Conservation (phyloP, 1,140 invertebrate genomes). For the Cydia strobilella region DNA sequence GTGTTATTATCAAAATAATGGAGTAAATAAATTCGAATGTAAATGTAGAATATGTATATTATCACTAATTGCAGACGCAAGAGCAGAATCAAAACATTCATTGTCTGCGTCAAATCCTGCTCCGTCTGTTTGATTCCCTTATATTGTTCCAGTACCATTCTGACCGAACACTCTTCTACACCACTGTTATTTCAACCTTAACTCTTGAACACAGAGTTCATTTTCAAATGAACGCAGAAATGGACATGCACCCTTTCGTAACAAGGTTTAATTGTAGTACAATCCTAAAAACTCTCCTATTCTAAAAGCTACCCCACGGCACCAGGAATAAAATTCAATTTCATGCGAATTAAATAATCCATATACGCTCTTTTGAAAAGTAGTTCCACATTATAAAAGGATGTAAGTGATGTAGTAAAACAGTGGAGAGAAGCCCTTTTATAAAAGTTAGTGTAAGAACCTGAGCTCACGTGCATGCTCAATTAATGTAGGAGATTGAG, state of each 20-base stretch:
- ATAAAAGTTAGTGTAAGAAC: neutral
- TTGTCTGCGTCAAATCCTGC: constrained; percentile 12
- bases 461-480: constrained; percentile 3
- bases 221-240: neutral
- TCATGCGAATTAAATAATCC: neutral
- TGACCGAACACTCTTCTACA: neutral
- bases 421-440: neutral
- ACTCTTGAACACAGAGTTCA: neutral
- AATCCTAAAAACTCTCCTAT: neutral
- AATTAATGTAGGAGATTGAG: constrained; percentile 15
- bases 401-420: neutral
- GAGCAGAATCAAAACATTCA: constrained; percentile 17
- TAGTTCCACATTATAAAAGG: neutral
- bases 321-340: neutral
- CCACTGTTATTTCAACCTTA: neutral
- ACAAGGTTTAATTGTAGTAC: neutral
- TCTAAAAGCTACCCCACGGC: neutral
- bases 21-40: neutral
- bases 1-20: neutral
- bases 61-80: constrained; percentile 13
- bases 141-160: neutral
- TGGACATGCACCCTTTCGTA: neutral
- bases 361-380: neutral
- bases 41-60: constrained; percentile 2
- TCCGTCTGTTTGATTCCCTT: constrained; percentile 4